These are phyloP conservation scores for Augochlorella aurata DNA, from an alignment of 2,888 invertebrate species.

Conservation along the genomic window DNA sequence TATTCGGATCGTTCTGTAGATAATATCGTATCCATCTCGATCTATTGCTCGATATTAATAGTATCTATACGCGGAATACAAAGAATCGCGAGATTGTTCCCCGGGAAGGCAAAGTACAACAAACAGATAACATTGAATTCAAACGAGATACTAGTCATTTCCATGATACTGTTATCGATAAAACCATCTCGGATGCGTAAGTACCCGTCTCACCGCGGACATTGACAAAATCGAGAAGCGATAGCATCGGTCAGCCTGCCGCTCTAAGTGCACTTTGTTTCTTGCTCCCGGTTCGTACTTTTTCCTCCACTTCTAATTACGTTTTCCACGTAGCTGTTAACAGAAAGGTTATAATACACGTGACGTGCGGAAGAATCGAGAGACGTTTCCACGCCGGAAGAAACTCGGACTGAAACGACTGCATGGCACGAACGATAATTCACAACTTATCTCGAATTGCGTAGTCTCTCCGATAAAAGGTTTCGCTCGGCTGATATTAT, in stretches of 20 bases:
- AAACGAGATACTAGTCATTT: background rate
- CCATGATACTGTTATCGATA: background rate
- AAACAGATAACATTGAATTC: background rate
- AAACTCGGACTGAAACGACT: background rate
- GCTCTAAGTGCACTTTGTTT: background rate
- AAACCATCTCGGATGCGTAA: background rate
- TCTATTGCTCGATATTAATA: background rate
- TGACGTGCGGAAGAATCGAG: background rate
- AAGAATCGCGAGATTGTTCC: background rate
- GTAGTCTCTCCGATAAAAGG: constrained; percentile 22
- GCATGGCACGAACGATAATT: background rate
- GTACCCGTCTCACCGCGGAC: background rate
- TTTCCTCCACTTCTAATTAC: background rate
- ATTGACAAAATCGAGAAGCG: background rate
- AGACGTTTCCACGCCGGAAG: background rate
- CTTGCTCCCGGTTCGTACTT: no score
- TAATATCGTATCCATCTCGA: background rate
- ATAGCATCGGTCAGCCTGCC: background rate
- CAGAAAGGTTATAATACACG: background rate
- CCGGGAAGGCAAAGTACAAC: background rate
- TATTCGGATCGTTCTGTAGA: no score
- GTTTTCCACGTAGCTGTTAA: background rate
- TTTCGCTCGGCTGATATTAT: background rate
- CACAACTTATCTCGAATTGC: constrained; percentile 6
- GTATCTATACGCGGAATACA: background rate